phyloP scores from a whole-genome alignment of 2,113 vertebrate species.

The Geococcyx californianus region DNA sequence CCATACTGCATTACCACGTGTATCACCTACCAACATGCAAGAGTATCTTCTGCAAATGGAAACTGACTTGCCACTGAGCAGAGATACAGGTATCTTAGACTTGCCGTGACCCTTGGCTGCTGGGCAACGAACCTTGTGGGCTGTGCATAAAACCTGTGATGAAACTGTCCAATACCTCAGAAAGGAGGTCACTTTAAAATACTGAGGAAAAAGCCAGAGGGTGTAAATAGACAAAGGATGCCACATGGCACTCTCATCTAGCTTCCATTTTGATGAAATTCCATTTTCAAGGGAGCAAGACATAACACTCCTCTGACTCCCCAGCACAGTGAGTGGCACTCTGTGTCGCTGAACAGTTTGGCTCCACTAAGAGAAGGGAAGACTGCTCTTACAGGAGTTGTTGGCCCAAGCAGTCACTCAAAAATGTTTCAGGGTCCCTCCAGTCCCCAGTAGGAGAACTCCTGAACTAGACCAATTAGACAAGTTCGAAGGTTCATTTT shows the following conservation, averaged over 20 bases:
- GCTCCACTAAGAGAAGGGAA: neutral
- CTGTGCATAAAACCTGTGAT: neutral
- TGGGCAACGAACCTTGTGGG: neutral
- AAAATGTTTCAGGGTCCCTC: neutral
- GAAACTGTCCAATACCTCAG: neutral
- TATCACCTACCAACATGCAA: neutral
- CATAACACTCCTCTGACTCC: neutral
- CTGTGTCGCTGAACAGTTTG: neutral
- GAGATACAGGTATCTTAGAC: neutral
- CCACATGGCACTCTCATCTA: neutral
- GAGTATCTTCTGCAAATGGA: neutral
- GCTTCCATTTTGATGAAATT: neutral
- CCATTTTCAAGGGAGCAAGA: neutral
- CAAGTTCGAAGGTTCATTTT: neutral
- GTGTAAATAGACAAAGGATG: neutral
- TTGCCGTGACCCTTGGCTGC: fast-evolving
- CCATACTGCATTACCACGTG: neutral
- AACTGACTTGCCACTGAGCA: neutral
- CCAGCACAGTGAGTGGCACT: fast-evolving
- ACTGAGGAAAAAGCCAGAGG: neutral
- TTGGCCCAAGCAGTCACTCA: neutral
- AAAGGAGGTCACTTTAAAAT: neutral
- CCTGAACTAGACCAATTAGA: neutral
- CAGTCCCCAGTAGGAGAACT: neutral
- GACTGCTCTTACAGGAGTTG: neutral